Evolutionary conservation across 1,140 invertebrate species (phyloP), one percentile per base, ranked within the genome.

Genomic region (Macrobrachium rosenbergii): DNA sequence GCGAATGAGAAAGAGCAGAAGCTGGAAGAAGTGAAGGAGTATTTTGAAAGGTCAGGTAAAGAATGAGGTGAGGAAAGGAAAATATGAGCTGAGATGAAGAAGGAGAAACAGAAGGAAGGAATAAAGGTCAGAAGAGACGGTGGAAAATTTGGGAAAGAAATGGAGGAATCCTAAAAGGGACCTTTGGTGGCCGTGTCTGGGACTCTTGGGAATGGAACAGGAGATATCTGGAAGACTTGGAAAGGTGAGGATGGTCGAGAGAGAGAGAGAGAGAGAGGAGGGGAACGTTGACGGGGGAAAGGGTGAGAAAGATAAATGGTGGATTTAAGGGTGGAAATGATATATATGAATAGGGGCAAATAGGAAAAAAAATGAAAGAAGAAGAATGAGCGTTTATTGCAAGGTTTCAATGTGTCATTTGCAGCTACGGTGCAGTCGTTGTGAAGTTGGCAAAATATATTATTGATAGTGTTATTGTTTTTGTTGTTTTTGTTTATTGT

Each of bases 261-360:
- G 3, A 45, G 16, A 16, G 72, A 28, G 72, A 6, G 23, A 21
- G 72, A 7, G 72, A 28, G 16, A 6, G 72, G 72, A 21, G 23
- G 23, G 28, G 17, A 7, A 45, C 21, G 12, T 28, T 73, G 19
- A 37, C 2, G 21, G 19, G 23, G 72, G 23, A 75, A 45, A 8
- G 23, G 6, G 19, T 37, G 23, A 28, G 45, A 45, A 45, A 75
- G 72, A 45, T 37, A 21, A 12, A 75, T 17, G 72, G 45, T 28
- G 23, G 23, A 17, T 21, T 37, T 28, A 75, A 75, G 72, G 72
- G 72, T 37, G 72, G 72, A n/a, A 45, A 75, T 19, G 72, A n/a
- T 37, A 75, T 23, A 21, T 28, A 75, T 28, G 72, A 28, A 75
- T 2, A 17, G 5, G 45, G 17, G 12, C 1, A 12, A 2, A 75